A percentile compares a stretch with the other conserved stretches of the same genome.
Evolutionary conservation across 2,797 vertebrate species (phyloP).

Genomic region (Rhadinocentrus ornatus): DNA sequence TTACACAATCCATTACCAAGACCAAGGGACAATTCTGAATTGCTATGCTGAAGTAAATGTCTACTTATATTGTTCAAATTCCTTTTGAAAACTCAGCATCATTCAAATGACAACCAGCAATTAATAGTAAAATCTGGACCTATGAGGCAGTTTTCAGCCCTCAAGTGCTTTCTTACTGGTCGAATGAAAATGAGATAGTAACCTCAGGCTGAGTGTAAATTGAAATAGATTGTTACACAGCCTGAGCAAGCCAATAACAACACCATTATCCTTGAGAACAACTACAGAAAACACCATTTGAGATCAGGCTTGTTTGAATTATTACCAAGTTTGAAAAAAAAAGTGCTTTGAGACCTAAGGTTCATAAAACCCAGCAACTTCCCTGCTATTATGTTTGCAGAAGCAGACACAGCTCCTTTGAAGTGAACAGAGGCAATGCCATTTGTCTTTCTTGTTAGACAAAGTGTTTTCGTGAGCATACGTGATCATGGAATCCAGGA

Average conservation of each 20-base stretch:
- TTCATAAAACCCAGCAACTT: slow-evolving; percentile 15
- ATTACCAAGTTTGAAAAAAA: slow-evolving; percentile 33
- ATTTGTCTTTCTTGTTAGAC: slow-evolving; percentile 14
- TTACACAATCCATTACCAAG: neutral
- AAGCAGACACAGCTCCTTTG: slow-evolving; percentile 11
- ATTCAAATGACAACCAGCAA: slow-evolving; percentile 3
- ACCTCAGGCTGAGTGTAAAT: slow-evolving; percentile 16
- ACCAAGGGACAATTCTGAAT: neutral
- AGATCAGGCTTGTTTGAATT: slow-evolving; percentile 55
- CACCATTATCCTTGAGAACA: slow-evolving; percentile 57
- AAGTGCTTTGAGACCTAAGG: slow-evolving; percentile 55
- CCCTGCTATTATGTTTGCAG: slow-evolving; percentile 12
- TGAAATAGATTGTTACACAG: slow-evolving; percentile 39
- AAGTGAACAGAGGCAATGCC: slow-evolving; percentile 9
- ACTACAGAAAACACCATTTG: slow-evolving; percentile 50
- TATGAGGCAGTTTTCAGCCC: neutral
- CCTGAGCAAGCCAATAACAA: slow-evolving; percentile 45
- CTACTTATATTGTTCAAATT: neutral
- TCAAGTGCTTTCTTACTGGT: slow-evolving; percentile 8
- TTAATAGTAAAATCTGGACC: neutral
- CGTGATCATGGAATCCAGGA: neutral
- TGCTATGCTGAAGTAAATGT: neutral
- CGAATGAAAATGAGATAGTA: slow-evolving; percentile 5
- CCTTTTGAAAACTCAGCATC: slow-evolving; percentile 1
- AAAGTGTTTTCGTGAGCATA: neutral